A percentile compares a stretch with the other conserved stretches of the same genome.
These are phyloP conservation scores for Pseudobourletiella spinata DNA, from an alignment of 1,140 invertebrate genomes.

Conservation along the genomic window DNA sequence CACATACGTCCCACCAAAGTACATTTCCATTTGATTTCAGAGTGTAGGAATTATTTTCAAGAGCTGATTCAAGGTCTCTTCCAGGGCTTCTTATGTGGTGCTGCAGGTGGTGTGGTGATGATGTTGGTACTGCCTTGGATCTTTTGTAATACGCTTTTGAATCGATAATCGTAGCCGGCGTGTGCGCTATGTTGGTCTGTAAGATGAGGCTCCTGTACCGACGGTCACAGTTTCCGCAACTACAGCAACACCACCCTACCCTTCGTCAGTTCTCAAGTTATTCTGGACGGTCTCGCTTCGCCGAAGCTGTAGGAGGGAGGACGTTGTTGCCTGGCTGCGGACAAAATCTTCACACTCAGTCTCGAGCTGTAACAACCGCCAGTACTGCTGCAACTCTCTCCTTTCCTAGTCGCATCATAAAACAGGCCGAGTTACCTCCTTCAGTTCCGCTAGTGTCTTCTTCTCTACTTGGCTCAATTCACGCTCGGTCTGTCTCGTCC, in stretches of 20 bases:
- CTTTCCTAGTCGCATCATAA: too few species aligned
- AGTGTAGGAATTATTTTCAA: neutral
- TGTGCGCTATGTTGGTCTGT: conserved; percentile 10
- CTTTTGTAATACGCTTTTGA: neutral
- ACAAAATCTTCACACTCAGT: too few species aligned
- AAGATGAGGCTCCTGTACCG: neutral
- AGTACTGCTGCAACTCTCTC: neutral
- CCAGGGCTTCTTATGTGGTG: neutral
- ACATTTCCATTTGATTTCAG: neutral
- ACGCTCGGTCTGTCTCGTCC: neutral
- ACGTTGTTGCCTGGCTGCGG: too few species aligned
- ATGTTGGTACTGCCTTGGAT: neutral
- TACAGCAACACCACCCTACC: neutral
- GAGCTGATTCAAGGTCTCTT: neutral
- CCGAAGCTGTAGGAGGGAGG: too few species aligned
- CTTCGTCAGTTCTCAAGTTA: neutral
- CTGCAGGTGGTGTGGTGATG: neutral
- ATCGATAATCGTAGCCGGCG: conserved; percentile 12
- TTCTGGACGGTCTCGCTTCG: neutral
- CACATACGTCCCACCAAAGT: too few species aligned
- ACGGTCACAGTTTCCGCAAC: conserved; percentile 12
- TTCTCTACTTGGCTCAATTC: neutral
- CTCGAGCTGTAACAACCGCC: neutral
- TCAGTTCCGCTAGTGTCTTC: conserved; percentile 5
- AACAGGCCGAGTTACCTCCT: too few species aligned